Evolutionary conservation across 2,888 invertebrate species (phyloP).

Genomic region (Osedax frankpressi): DNA sequence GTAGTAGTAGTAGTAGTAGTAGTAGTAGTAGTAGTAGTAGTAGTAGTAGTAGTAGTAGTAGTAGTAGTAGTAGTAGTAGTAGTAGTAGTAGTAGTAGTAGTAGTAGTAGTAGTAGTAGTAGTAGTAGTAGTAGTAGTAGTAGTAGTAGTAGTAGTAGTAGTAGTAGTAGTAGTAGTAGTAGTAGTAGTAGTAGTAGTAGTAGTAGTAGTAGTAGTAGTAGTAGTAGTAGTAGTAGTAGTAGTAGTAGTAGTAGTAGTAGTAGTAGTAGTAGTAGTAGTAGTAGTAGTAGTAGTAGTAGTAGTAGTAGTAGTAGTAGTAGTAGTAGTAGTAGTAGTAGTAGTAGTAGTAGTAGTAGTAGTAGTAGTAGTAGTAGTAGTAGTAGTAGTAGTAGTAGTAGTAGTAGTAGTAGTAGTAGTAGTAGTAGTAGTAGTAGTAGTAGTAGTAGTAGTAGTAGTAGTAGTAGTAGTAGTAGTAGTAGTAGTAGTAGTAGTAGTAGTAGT

Average conservation of each 20-base stretch:
- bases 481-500: not conserved
- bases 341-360: not conserved
- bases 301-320: not conserved
- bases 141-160: not conserved
- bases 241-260: not conserved
- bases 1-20: not conserved
- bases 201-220: not conserved
- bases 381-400: not conserved
- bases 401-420: not conserved
- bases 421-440: not conserved
- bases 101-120: not conserved
- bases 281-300: not conserved
- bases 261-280: not conserved
- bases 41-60: not conserved
- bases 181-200: not conserved
- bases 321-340: not conserved
- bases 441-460: not conserved
- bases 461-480: not conserved
- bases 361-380: not conserved
- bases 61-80: not conserved
- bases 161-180: not conserved
- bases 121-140: not conserved
- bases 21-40: not conserved
- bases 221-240: not conserved
- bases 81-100: not conserved